Percentiles rank a stretch among this genome's conserved stretches.
phyloP scores from a whole-genome alignment of 2,113 vertebrate species.

The Chitala chitala region DNA sequence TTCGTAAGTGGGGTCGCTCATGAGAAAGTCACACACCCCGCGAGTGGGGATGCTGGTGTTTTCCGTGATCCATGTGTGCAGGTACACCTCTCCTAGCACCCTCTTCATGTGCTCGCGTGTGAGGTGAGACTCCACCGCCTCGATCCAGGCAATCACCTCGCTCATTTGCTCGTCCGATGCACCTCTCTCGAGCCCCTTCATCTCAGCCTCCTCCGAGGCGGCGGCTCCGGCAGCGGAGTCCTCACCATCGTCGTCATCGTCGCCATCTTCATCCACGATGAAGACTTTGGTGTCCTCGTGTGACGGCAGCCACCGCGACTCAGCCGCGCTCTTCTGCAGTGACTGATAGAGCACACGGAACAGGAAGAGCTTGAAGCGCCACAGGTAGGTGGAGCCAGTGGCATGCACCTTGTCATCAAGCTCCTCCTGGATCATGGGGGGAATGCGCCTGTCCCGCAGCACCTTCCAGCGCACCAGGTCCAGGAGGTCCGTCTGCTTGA shows the following conservation, averaged over 20 bases:
- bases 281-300: slow-evolving; percentile 61
- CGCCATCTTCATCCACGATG: slow-evolving; percentile 59
- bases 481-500: slow-evolving; percentile 78
- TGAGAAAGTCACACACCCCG: slow-evolving; percentile 84
- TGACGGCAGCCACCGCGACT: slow-evolving; percentile 65
- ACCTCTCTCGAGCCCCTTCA: slow-evolving; percentile 41
- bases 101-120: slow-evolving; percentile 87
- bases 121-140: slow-evolving; percentile 77
- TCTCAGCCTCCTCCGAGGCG: slow-evolving; percentile 49
- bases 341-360: slow-evolving; percentile 77
- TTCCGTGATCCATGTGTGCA: slow-evolving; percentile 83
- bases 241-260: slow-evolving; percentile 35
- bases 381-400: slow-evolving; percentile 74
- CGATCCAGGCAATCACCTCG: slow-evolving; percentile 75
- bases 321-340: slow-evolving; percentile 63
- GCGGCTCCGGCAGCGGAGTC: slow-evolving; percentile 41
- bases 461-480: slow-evolving; percentile 87
- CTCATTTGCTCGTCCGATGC: slow-evolving; percentile 68
- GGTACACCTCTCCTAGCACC: slow-evolving; percentile 87
- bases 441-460: slow-evolving; percentile 78
- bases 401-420: slow-evolving; percentile 79
- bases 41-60: slow-evolving; percentile 88
- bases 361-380: slow-evolving; percentile 88
- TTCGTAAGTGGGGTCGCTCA: slow-evolving; percentile 66
- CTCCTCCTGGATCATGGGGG: slow-evolving; percentile 72